Base-by-base conservation (phyloP, 2,888 invertebrate species). In the Acrobasis consociella region DNA sequence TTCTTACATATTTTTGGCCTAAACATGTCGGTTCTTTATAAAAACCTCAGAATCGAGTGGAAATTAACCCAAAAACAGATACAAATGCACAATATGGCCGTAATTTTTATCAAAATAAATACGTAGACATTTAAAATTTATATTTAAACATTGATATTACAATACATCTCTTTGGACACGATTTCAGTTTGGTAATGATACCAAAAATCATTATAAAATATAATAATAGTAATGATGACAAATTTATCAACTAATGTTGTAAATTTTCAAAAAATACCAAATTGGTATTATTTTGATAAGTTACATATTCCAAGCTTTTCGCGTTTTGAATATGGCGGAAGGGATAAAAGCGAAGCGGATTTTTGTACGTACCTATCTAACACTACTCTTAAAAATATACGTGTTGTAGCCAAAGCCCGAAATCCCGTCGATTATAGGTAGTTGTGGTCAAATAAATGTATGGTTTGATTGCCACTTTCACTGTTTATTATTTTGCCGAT, bases 121-220 rank as follows among this genome's bases (percentile, higher is more conserved):
- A 86, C 77, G 75, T 82, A 81, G 68, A 75, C 78, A 76, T 75
- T 67, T 70, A 72, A 72, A 71, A 75, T 73, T 74, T 72, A 69
- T 71, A 66, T 67, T 69, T 69, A 67, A 63, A 69, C 67, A 70
- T 74, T 81, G 81, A 83, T 82, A 84, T 80, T 75, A 73, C 77
- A 72, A 69, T 71, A 73, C 74, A 73, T 82, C 76, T 89, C 91
- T 91, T 91, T 91, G 90, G 91, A 91, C 89, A 86, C 77, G 83
- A 82, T 87, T 81, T 78, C 74, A 72, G 73, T 82, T 83, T 85
- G 85, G 89, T 83, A 87, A 72, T 80, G 74, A 74, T 70, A 70
- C 69, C 70, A 72, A 69, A 70, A 69, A 68, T 74, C 68, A 71
- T 63, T 63, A 63, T 62, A 69, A 72, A 65, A 63, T 65, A 63